Evolutionary conservation across 2,797 vertebrate species (phyloP).

Genomic region (Kryptolebias ocellatus): DNA sequence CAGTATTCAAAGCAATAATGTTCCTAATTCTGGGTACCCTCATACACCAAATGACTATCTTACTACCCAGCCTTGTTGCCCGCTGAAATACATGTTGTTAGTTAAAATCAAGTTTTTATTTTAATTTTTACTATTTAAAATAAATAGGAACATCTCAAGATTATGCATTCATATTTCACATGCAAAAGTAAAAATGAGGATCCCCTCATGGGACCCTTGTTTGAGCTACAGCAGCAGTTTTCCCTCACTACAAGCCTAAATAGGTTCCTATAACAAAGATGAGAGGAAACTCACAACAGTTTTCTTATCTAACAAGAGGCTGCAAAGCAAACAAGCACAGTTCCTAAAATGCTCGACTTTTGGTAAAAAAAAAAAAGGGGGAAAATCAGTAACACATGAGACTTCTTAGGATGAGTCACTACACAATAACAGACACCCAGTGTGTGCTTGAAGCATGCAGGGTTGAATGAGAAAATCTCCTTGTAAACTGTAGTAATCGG

Average conservation of each 20-base stretch:
- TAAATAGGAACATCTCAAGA: background rate
- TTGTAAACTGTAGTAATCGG: conserved; percentile 65
- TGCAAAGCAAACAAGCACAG: conserved; percentile 11
- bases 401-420: conserved; percentile 20
- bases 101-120: too few relatives aligned
- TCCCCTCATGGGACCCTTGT: too few relatives aligned
- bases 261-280: background rate
- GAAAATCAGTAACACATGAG: conserved; percentile 31
- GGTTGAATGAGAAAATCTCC: conserved; percentile 63
- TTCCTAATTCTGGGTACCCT: too few relatives aligned
- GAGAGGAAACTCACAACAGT: background rate
- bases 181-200: too few relatives aligned
- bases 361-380: background rate
- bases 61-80: too few relatives aligned
- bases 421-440: conserved; percentile 25
- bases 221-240: background rate
- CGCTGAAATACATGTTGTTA: too few relatives aligned
- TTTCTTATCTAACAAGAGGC: conserved; percentile 12
- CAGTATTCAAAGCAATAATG: too few relatives aligned
- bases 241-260: background rate
- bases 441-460: conserved; percentile 38
- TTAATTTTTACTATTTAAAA: background rate
- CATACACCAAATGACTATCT: too few relatives aligned
- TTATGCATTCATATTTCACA: too few relatives aligned
- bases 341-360: conserved; percentile 6